These are phyloP conservation scores for Sphaeramia orbicularis DNA, from an alignment of 2,797 vertebrate genomes.

Conservation along the genomic window DNA sequence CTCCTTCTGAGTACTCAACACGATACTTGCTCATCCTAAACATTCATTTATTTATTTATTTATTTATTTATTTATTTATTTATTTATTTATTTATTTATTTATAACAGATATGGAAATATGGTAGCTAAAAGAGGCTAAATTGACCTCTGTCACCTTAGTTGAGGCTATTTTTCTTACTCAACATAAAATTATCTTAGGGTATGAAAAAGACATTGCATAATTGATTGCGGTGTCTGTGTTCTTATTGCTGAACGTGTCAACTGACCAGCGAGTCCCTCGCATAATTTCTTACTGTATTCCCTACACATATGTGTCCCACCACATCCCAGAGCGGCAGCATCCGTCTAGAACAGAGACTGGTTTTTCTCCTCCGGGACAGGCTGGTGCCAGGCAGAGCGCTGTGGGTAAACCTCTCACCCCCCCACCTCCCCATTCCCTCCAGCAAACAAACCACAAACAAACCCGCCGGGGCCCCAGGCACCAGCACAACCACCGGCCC, in stretches of 20 bases:
- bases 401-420: conserved; percentile 67
- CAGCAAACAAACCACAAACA: conserved; percentile 79
- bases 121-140: too few relatives aligned
- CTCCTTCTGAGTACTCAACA: too few relatives aligned
- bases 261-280: conserved; percentile 43
- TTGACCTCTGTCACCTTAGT: too few relatives aligned
- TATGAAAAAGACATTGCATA: background rate
- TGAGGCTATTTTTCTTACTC: background rate
- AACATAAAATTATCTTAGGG: background rate
- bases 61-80: too few relatives aligned
- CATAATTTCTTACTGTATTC: conserved; percentile 20
- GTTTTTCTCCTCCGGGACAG: conserved; percentile 71
- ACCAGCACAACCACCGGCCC: conserved; percentile 68
- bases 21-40: too few relatives aligned
- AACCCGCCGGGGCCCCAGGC: conserved; percentile 70
- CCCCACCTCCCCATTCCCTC: conserved; percentile 19
- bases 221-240: conserved; percentile 10
- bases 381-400: conserved; percentile 77
- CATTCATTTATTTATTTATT: too few relatives aligned
- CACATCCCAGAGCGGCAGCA: conserved; percentile 54
- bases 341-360: conserved; percentile 61
- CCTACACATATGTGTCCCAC: conserved; percentile 38
- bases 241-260: conserved; percentile 34
- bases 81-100: too few relatives aligned
- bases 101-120: too few relatives aligned